Percentiles rank a stretch among this genome's conserved stretches.
phyloP scores from a whole-genome alignment of 1,140 invertebrate genomes.

The Notospermus geniculatus region DNA sequence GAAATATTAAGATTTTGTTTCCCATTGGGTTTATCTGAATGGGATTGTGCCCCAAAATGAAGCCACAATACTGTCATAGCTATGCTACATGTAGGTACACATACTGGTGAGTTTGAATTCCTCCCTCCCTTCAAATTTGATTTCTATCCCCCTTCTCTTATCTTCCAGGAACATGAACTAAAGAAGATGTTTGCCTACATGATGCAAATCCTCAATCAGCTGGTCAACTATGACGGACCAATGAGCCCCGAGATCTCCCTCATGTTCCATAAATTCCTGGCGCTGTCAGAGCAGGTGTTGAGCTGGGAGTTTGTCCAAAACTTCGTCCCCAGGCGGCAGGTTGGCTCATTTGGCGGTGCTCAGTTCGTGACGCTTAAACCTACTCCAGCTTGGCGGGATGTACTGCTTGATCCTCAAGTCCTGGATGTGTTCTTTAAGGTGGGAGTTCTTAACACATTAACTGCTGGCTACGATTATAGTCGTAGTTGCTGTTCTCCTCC shows the following conservation, averaged over 20 bases:
- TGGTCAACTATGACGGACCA: conserved; percentile 61
- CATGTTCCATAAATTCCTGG: conserved; percentile 63
- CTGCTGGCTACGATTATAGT: too few relatives aligned
- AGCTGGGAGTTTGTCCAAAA: conserved; percentile 71
- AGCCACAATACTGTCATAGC: too few relatives aligned
- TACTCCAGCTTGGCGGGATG: conserved; percentile 66
- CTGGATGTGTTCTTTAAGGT: conserved; percentile 75
- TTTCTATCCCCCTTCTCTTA: conserved; percentile 19
- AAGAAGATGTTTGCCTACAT: conserved; percentile 76
- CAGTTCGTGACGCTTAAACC: conserved; percentile 44
- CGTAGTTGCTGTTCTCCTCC: too few relatives aligned
- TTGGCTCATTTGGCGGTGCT: conserved; percentile 42
- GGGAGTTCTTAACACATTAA: conserved; percentile 39
- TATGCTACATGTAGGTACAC: too few relatives aligned
- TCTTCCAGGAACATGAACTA: conserved; percentile 65
- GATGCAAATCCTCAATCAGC: conserved; percentile 61
- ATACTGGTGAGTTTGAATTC: too few relatives aligned
- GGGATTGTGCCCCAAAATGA: too few relatives aligned
- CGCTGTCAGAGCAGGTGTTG: conserved; percentile 71
- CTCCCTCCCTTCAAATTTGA: too few relatives aligned
- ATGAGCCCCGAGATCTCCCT: conserved; percentile 58
- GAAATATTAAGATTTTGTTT: too few relatives aligned
- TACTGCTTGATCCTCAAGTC: conserved; percentile 71
- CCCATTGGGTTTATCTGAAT: too few relatives aligned
- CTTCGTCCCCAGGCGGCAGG: conserved; percentile 25